Evolutionary conservation across 2,113 vertebrate species (phyloP), one percentile per base, ranked within the genome.

Genomic region (Hyla sarda): DNA sequence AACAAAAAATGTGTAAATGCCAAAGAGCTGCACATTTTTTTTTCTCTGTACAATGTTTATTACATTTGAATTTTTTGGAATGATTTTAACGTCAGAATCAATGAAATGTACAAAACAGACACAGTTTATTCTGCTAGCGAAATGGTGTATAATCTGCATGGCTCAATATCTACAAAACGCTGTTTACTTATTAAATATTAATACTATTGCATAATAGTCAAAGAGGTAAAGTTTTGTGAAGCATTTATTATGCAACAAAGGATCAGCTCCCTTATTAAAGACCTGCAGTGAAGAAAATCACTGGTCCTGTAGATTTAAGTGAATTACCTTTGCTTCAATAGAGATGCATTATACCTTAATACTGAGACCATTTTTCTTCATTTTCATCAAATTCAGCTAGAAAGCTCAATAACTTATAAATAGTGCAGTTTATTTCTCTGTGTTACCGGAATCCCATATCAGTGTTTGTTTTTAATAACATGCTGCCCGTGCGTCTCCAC

Each of bases 381-480:
- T 56, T 78, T 78, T 34, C 75, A 10, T 28, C 37, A 48, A 75
- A 48, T 56, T 56, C 75, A 34, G 30, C 50, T 32, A 28, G 73
- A 25, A 80, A 23, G 21, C 77, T 41, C 32, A 34, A 62, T 41
- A 80, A 60, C 32, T 60, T 80, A 41, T 32, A 79, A 80, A 45
- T 45, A 62, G 34, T 80, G 54, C 34, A 17, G 23, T 60, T 54
- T 80, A 80, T 58, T 60, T 80, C 52, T 60, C 4, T 11, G 0
- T 16, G 54, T 45, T 13, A 80, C 32, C 13, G 21, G 54, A 34
- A 58, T 56, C 54, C 54, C 56, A 11, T 37, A 45, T 80, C 34
- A 80, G 54, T 80, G 32, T 80, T 80, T 80, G 77, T 80, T 80
- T 80, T 80, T 80, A 62, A 60, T 80, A 80, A 41, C 58, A 58